phyloP scores from a whole-genome alignment of 1,140 invertebrate species.

The Trypoxylus dichotomus region DNA sequence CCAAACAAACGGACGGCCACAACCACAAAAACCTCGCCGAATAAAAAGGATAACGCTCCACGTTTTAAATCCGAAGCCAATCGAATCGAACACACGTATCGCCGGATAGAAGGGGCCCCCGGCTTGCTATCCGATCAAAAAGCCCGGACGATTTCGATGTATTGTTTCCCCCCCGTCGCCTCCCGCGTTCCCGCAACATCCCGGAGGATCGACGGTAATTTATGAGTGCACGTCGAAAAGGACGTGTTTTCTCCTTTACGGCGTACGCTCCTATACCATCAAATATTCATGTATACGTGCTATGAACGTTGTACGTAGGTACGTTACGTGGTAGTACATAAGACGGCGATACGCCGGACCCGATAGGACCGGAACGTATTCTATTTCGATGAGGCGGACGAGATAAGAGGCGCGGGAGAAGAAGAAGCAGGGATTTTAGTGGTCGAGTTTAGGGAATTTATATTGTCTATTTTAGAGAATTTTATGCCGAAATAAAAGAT shows the following conservation, averaged over 20 bases:
- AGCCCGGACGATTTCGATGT: neutral
- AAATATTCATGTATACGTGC: neutral
- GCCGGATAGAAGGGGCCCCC: neutral
- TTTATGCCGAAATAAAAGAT: conserved; percentile 23
- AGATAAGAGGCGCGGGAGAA: neutral
- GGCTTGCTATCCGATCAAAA: neutral
- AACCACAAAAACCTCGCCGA: neutral
- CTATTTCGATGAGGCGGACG: neutral
- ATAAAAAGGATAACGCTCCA: neutral
- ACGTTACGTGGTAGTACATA: neutral
- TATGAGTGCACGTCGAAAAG: neutral
- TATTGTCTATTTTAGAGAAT: conserved; percentile 22
- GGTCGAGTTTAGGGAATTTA: conserved; percentile 9
- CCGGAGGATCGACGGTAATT: neutral
- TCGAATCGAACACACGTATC: neutral
- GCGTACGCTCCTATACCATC: neutral
- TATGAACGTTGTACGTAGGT: neutral
- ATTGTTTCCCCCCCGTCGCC: neutral
- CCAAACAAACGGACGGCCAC: neutral
- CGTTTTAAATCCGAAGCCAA: neutral
- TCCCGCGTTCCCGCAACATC: too few species aligned
- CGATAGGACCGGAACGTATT: neutral
- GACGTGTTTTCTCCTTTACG: neutral
- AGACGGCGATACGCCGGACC: neutral
- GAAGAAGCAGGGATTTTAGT: neutral